These are phyloP conservation scores for Macrostomum lignano DNA, from an alignment of 1,140 invertebrate species.

Conservation along the genomic window DNA sequence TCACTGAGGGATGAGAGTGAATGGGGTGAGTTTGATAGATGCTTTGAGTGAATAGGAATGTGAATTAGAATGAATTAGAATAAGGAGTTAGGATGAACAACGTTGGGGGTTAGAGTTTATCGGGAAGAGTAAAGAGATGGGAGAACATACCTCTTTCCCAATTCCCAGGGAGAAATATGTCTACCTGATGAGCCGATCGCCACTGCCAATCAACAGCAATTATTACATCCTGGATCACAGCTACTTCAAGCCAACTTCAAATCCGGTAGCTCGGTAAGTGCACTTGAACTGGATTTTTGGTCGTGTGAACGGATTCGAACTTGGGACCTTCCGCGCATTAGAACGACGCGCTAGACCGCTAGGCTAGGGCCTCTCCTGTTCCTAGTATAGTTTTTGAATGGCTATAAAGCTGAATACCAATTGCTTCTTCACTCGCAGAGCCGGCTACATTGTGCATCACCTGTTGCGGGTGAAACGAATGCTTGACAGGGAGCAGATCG, in stretches of 20 bases:
- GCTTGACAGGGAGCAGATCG: slow-evolving; percentile 28
- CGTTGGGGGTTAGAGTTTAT: no score
- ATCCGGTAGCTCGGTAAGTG: slow-evolving; percentile 34
- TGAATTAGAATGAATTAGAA: no score
- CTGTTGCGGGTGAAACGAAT: slow-evolving; percentile 25
- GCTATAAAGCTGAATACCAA: neutral
- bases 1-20: no score
- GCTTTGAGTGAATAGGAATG: no score
- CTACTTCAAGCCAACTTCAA: slow-evolving; percentile 3
- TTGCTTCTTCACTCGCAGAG: slow-evolving; percentile 14
- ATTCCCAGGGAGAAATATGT: slow-evolving; percentile 99
- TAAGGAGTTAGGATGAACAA: no score
- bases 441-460: slow-evolving; percentile 24
- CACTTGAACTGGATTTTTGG: neutral
- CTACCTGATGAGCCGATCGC: slow-evolving; percentile 63
- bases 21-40: no score
- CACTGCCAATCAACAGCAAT: slow-evolving; percentile 90
- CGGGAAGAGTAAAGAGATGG: no score
- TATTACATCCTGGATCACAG: slow-evolving; percentile 51
- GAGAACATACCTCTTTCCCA: no score
- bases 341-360: no score
- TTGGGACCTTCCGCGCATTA: no score
- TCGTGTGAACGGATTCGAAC: no score
- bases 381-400: neutral
- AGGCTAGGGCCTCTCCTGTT: no score